Evolutionary conservation across 2,113 vertebrate species (phyloP).

Genomic region (Tiliqua scincoides): DNA sequence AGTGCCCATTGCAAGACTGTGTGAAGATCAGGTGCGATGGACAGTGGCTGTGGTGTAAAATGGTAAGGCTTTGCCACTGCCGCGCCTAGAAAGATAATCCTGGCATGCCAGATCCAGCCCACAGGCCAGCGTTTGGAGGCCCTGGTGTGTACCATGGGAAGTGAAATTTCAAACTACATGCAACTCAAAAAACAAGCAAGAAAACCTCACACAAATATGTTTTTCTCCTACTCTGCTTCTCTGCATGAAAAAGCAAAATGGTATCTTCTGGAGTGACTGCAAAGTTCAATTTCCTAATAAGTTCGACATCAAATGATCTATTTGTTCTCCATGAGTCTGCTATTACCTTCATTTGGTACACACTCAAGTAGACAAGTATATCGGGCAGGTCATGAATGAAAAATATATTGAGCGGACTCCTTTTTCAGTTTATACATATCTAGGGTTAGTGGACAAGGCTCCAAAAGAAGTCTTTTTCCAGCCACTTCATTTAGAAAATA

Average conservation of each 20-base stretch:
- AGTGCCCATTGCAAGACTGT: no score
- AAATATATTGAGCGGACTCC: neutral
- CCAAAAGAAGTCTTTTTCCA: neutral
- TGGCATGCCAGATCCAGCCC: no score
- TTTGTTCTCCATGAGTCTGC: neutral
- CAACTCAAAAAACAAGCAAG: no score
- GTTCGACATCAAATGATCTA: neutral
- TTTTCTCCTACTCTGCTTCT: neutral
- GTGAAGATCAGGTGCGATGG: no score
- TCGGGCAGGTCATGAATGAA: neutral
- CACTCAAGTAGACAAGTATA: neutral
- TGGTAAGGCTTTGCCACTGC: no score
- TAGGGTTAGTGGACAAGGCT: neutral
- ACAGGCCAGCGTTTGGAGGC: no score
- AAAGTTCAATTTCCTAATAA: neutral
- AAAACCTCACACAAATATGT: no score
- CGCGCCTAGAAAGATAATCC: no score
- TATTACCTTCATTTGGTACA: neutral
- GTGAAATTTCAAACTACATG: neutral
- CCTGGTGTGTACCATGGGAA: neutral
- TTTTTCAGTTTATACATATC: neutral
- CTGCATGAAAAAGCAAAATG: neutral
- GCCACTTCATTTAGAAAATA: neutral
- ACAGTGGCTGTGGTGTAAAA: no score
- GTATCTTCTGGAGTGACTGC: neutral